These are phyloP conservation scores for Ridgeia piscesae DNA, from an alignment of 1,140 invertebrate species.

Conservation along the genomic window DNA sequence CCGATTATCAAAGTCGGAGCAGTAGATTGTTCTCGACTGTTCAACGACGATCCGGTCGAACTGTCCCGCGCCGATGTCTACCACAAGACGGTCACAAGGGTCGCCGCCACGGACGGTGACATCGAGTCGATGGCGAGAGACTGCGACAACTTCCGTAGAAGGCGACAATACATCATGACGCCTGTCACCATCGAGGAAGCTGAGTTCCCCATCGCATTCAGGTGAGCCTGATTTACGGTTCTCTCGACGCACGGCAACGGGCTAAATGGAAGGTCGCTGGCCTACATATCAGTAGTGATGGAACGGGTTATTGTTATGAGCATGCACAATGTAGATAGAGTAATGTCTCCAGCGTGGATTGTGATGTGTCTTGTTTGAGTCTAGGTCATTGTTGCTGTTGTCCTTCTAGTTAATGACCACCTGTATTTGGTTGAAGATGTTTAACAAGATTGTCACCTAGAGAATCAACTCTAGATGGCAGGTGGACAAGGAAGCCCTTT, in stretches of 20 bases:
- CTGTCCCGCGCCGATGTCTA: neutral
- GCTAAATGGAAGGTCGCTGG: neutral
- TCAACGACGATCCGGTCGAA: slow-evolving; percentile 17
- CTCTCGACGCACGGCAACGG: neutral
- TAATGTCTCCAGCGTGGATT: neutral
- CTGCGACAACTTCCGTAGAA: neutral
- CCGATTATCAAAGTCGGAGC: slow-evolving; percentile 25
- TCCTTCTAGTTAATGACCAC: no score
- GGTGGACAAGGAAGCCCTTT: no score
- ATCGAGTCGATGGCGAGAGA: neutral
- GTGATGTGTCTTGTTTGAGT: neutral
- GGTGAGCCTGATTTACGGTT: neutral
- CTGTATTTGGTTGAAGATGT: no score
- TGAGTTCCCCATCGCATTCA: slow-evolving; percentile 29
- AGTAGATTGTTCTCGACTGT: slow-evolving; percentile 20
- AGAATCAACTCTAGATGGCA: no score
- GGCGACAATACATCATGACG: neutral
- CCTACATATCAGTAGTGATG: neutral
- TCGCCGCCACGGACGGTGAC: neutral
- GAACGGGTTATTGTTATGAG: neutral
- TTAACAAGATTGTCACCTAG: no score
- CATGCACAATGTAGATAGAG: neutral
- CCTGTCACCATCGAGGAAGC: slow-evolving; percentile 18
- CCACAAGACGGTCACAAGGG: neutral
- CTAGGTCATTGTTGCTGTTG: no score